Base-by-base conservation (phyloP, 2,888 invertebrate species). In the Ceramica pisi region DNA sequence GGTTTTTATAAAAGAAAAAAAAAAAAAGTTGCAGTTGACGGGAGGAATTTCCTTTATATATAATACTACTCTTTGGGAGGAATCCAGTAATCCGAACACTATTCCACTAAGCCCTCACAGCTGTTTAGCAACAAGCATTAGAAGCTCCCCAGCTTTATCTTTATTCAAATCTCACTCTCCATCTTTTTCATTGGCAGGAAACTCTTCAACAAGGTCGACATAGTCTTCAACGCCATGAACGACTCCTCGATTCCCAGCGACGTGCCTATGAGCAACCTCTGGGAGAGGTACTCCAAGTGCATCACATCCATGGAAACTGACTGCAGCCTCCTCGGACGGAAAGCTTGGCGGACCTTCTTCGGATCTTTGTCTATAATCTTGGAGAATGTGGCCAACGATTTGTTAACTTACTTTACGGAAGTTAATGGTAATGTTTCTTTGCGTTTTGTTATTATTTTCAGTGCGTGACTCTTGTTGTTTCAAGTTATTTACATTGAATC, bases 331-430 rank as follows among this genome's bases (percentile, higher is more conserved):
- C 56, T 90, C 0, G 90, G 91, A 21, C 86, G 95, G 21, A 86
- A 88, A 0, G 88, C 93, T 0, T 91, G 93, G 90, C 90, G 88
- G 66, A 82, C 91, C 70, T 87, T 92, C 0, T 70, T 96, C 6
- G 88, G 89, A 63, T 92, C 92, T 23, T n/a, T 93, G 2, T 93
- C 96, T 0, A 86, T 91, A 0, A 87, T 91, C 5, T 80, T 93
- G 1, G 88, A 90, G 35, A 91, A 92, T 53, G 77, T 93, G 4
- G 91, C 92, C 0, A 77, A 70, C 0, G 95, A 95, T 80, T 80
- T 96, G 16, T 67, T 90, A 21, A 92, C 87, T 0, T 96, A 96
- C 80, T 93, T 96, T 59, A 90, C 70, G 14, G 96, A 96, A 75
- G 86, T 90, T 46, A 93, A 93, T 86, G 95, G 96, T 95, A 83